phyloP scores from a whole-genome alignment of 1,140 invertebrate species.

The Drosophila tsacasi region DNA sequence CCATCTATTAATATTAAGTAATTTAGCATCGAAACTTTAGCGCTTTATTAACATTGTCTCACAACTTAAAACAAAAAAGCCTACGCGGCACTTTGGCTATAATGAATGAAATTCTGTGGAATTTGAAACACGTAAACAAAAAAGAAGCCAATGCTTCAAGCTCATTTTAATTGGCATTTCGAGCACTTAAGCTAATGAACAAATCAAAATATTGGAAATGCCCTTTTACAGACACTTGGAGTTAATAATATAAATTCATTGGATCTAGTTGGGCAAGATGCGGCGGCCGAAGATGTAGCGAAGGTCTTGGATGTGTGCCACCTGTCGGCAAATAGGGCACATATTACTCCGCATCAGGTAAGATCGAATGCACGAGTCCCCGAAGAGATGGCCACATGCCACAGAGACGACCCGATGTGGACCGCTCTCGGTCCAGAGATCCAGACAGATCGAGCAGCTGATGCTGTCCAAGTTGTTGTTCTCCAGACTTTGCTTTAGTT shows the following conservation, averaged over 20 bases:
- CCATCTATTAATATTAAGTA: background rate
- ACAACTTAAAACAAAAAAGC: background rate
- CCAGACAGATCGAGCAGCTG: conserved; percentile 14
- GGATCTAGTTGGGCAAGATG: background rate
- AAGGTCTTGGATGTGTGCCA: background rate
- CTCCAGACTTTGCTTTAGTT: background rate
- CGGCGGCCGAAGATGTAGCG: conserved; percentile 13
- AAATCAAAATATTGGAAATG: background rate
- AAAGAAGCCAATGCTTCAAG: background rate
- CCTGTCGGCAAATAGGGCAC: conserved; percentile 10
- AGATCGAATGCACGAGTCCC: conserved; percentile 17
- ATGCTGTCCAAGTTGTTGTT: conserved; percentile 16
- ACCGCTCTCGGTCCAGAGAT: conserved; percentile 5
- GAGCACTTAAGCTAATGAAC: too few relatives aligned
- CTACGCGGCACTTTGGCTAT: background rate
- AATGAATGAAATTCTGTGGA: background rate
- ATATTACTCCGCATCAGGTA: background rate
- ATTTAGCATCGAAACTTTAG: background rate
- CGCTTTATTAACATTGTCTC: background rate
- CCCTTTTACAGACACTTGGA: background rate
- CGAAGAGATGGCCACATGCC: conserved; percentile 31
- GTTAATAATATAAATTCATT: too few relatives aligned
- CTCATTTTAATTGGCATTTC: background rate
- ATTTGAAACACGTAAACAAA: background rate
- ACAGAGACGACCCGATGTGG: conserved; percentile 20